phyloP scores from a whole-genome alignment of 2,113 vertebrate genomes.

The Bufo gargarizans region DNA sequence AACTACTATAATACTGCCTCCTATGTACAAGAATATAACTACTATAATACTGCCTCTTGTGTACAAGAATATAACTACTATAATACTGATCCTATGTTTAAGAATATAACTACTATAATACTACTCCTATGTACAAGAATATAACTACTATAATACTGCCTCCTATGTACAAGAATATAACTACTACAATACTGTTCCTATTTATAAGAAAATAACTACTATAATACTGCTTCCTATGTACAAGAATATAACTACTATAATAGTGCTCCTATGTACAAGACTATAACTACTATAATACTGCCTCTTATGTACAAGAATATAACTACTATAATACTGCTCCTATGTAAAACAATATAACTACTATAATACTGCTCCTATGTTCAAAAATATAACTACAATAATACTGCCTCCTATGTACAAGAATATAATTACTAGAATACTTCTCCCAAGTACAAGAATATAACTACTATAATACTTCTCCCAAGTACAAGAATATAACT shows the following conservation, averaged over 20 bases:
- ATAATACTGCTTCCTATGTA: neutral
- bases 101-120: neutral
- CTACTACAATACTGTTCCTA: neutral
- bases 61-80: neutral
- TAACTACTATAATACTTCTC: too few species aligned
- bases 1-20: too few species aligned
- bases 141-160: conserved; percentile 2
- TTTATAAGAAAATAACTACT: neutral
- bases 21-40: conserved; percentile 8
- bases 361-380: neutral
- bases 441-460: too few species aligned
- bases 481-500: too few species aligned
- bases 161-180: neutral
- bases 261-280: neutral
- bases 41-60: neutral
- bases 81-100: neutral
- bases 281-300: neutral
- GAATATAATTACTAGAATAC: too few species aligned
- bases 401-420: too few species aligned
- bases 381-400: too few species aligned
- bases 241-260: neutral
- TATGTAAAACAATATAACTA: neutral
- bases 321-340: neutral
- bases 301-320: neutral
- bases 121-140: neutral